Conservation (phyloP, 2,113 vertebrate genomes). For the Marmota flaviventris region DNA sequence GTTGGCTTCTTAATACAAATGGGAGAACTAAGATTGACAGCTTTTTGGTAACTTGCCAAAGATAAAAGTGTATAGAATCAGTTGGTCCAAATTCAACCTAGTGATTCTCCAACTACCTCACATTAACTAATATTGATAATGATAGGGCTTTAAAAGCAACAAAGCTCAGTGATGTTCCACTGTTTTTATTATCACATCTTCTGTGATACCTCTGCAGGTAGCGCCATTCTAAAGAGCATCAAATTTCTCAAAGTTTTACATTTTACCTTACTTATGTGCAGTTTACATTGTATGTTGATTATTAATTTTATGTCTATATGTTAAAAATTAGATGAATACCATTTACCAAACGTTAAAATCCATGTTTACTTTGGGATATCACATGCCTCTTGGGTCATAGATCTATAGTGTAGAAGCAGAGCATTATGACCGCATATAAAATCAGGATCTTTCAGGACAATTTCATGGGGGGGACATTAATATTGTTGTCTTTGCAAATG, state of each 20-base stretch:
- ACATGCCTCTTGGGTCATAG: background rate
- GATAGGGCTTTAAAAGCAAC: background rate
- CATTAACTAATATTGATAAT: background rate
- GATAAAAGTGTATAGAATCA: background rate
- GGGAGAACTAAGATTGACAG: background rate
- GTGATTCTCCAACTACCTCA: background rate
- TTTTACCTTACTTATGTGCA: background rate
- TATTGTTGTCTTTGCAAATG: background rate
- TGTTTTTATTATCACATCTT: background rate
- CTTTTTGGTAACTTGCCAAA: background rate
- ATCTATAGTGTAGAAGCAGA: background rate
- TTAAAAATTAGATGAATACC: background rate
- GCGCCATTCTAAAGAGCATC: background rate
- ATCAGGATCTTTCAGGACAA: background rate
- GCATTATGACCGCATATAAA: background rate
- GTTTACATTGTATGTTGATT: background rate
- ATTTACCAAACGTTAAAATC: background rate
- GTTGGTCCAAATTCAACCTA: background rate
- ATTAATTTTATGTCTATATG: background rate
- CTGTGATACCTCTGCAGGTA: background rate
- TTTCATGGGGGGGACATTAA: background rate
- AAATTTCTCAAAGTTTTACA: background rate
- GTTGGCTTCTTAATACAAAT: background rate
- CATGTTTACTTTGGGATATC: background rate
- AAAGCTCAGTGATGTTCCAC: background rate